Evolutionary conservation across 2,113 vertebrate species (phyloP), one percentile per base, ranked within the genome.

Genomic region (Polypterus bichir): DNA sequence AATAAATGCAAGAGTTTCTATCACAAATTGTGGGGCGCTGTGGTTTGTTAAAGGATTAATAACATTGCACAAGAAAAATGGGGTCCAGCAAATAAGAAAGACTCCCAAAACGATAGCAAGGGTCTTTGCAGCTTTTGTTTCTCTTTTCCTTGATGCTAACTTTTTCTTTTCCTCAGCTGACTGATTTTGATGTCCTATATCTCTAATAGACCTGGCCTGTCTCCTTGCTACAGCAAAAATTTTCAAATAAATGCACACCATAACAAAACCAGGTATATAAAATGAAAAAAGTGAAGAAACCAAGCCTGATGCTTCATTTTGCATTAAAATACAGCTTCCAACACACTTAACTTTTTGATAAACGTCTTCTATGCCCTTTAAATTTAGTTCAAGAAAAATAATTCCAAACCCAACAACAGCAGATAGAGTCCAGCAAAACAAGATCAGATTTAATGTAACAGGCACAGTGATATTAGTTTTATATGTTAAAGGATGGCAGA

Each of bases 31-130:
- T 48, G 55, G 55, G 45, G 55, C 56, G 47, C 48, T 10, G 48
- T 45, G 51, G 27, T 59, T 47, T 46, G 56, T 47, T 11, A 55
- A 64, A 10, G 63, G 57, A 10, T 64, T 53, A 53, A 64, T 8
- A 49, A 64, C 51, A n/a, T 8, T 64, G 27, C 51, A 54, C 53
- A 62, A 48, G 9, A 54, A 62, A 53, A 62, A 62, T 54, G 61
- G 57, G 11, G 59, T 49, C 63, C 63, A 64, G 47, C 51, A 64
- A 48, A 59, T 47, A 11, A 47, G n/a, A 64, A 64, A 64, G 55
- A 59, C 48, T 47, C 63, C 56, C 8, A 64, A 58, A 45, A 64
- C 45, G 9, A 49, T 27, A 44, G 27, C 57, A 52, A 55, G 57
- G 4, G 53, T 64, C 59, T 59, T 59, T 8, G 55, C 49, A 53